These are phyloP conservation scores for Brachionus koreanus DNA, from an alignment of 1,140 invertebrate species.

Conservation along the genomic window DNA sequence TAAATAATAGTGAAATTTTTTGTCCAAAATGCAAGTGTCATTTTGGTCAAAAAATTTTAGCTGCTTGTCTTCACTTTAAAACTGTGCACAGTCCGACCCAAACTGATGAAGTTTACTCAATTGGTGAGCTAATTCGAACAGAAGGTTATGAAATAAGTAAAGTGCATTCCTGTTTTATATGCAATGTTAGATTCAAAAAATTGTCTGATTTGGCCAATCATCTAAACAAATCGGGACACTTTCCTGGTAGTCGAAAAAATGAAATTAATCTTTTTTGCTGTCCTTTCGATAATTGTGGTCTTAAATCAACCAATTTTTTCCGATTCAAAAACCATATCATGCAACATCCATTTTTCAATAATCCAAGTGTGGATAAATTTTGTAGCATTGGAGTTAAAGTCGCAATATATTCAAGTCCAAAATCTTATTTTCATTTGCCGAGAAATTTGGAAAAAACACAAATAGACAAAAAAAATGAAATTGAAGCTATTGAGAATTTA, in stretches of 20 bases:
- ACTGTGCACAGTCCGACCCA: background rate
- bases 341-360: conserved; percentile 4
- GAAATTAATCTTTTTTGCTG: background rate
- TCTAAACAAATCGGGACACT: background rate
- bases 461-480: background rate
- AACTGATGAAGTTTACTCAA: conserved; percentile 16
- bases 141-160: background rate
- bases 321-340: background rate
- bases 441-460: background rate
- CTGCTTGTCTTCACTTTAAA: conserved; percentile 20
- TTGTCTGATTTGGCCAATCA: background rate
- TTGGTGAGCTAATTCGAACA: background rate
- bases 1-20: background rate
- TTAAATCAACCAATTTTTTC: background rate
- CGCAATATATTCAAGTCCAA: background rate
- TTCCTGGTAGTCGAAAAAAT: conserved; percentile 2
- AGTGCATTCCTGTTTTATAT: background rate
- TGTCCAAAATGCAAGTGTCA: background rate
- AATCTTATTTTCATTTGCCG: background rate
- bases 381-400: background rate
- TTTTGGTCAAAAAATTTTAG: background rate
- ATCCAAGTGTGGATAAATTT: background rate
- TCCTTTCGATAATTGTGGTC: background rate
- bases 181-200: background rate
- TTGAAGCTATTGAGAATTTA: background rate